Base-by-base conservation (phyloP, 2,113 vertebrate genomes). In the Hydropotes inermis region DNA sequence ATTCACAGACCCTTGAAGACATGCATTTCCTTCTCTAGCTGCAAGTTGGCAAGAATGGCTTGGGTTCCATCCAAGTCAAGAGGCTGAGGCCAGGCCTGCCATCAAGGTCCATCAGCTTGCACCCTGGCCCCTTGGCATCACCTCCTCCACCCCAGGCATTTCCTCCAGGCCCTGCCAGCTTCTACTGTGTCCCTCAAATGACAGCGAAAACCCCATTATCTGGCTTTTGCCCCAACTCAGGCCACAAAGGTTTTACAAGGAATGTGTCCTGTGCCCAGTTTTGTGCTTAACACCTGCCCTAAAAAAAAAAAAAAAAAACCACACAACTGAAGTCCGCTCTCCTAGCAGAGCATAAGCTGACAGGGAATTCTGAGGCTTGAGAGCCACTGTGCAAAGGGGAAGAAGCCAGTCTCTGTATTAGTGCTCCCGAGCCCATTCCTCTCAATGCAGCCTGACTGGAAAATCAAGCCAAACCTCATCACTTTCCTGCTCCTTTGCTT, bases 311-410 rank as follows among this genome's bases (percentile, higher is more conserved):
- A 70, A 21, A 36, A n/a, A n/a, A 39, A 39, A n/a, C 28, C 17
- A 70, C 36, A 28, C 13, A 86, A 43, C n/a, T 82, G 54, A 45
- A 88, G 47, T 23, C 60, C 52, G n/a, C 12, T 15, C 14, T 57
- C n/a, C 57, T 36, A 60, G n/a, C 25, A 21, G 2, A 23, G 45
- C 16, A 12, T 1, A 10, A 0, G 28, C 47, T 47, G 21, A 78
- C 2, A 12, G 27, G 10, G 17, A 36, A 19, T 1, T 2, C 55
- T 47, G 43, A 81, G 76, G 13, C 60, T 9, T 0, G 1, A 30
- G 45, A 39, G 43, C 23, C 27, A 25, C 64, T 21, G 47, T 16
- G 36, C 70, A 57, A 33, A 19, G 8, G 21, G 9, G 28, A 50
- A 78, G 19, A 57, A 83, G 6, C 36, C 19, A 39, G 36, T 17